Conservation (phyloP, 2,113 vertebrate genomes). For the Clinocottus analis region DNA sequence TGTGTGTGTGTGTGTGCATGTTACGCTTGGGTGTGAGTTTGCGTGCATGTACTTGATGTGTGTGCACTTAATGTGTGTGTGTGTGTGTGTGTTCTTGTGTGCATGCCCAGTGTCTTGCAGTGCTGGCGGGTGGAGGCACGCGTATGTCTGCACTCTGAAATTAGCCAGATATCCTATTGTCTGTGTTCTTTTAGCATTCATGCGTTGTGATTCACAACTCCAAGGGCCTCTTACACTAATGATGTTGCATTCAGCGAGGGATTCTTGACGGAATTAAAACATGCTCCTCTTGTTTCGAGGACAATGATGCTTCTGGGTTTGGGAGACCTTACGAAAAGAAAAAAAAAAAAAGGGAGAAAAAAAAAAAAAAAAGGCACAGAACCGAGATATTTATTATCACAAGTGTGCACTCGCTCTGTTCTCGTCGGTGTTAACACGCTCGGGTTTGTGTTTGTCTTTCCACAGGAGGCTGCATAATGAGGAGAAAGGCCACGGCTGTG, state of each 20-base stretch:
- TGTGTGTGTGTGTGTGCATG: conserved; percentile 29
- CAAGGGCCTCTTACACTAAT: conserved; percentile 76
- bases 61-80: conserved; percentile 10
- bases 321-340: conserved; percentile 49
- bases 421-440: conserved; percentile 32
- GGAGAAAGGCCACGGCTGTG: conserved; percentile 97
- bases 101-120: conserved; percentile 63
- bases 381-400: conserved; percentile 53
- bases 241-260: conserved; percentile 71
- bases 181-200: conserved; percentile 78
- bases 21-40: conserved; percentile 8
- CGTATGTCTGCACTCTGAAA: conserved; percentile 79
- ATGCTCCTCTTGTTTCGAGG: conserved; percentile 65
- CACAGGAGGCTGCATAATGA: conserved; percentile 94
- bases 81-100: conserved; percentile 34
- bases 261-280: conserved; percentile 75
- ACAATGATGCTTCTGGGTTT: conserved; percentile 71
- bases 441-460: conserved; percentile 66
- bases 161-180: conserved; percentile 81
- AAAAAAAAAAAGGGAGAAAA: conserved; percentile 14
- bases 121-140: conserved; percentile 75
- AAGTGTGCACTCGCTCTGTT: conserved; percentile 27
- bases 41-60: conserved; percentile 10
- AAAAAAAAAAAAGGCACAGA: conserved; percentile 15
- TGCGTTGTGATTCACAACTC: conserved; percentile 80